Evolutionary conservation across 2,113 vertebrate genomes (phyloP), one percentile per base, ranked within the genome.

Genomic region (Gracilinanus agilis): DNA sequence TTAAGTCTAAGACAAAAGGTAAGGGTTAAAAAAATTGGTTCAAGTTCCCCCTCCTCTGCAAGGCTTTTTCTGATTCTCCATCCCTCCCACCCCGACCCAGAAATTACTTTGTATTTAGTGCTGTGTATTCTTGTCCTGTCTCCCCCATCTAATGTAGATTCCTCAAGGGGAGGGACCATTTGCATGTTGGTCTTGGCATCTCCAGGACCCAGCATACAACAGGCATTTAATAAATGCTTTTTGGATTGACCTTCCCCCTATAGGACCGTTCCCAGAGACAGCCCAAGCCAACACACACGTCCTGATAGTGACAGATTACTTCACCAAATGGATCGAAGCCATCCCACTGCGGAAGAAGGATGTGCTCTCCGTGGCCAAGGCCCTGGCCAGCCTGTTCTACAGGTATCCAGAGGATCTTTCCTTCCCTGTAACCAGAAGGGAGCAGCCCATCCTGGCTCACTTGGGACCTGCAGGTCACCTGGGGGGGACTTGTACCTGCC

Each of bases 301-400:
- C 44, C 98, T 98, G 44, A 95, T 99, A 0, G 97, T 99, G 92
- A 99, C 99, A 0, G 99, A 99, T 98, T 99, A 99, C 96, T 99
- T 99, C 92, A 99, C 98, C 88, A 99, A 99, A 98, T 99, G 99
- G 99, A 98, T 99, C 24, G 99, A 99, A 96, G 99, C 99, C 11
- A 98, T 98, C 96, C 98, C 99, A 8, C 96, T 99, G 91, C 98
- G 98, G 93, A 99, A 98, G 98, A 98, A 98, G 44, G 99, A 99
- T 53, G 97, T 98, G 2, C 92, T 99, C 8, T 98, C 98, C 0
- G 98, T 99, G n/a, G 99, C 99, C 3, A 98, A 98, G 97, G 99
- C 98, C 53, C 98, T 99, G 91, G 98, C 99, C 88, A 97, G 99
- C n/a, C 89, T 99, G 44, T 98, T 99, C 97, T 99, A 99, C 99